Conservation (phyloP, 2,797 vertebrate genomes). For the Oryzias sinensis region DNA sequence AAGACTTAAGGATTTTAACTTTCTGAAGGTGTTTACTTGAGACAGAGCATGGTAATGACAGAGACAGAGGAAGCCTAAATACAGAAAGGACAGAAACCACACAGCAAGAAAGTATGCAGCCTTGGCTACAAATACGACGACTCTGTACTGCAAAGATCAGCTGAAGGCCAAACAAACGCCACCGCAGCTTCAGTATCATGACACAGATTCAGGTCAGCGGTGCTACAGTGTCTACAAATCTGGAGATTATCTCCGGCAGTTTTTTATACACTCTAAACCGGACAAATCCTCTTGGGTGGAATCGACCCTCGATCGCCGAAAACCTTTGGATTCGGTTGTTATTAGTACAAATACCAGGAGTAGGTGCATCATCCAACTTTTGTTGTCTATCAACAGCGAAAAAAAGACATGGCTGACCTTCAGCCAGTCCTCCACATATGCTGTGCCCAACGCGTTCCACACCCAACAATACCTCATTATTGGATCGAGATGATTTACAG, state of each 20-base stretch:
- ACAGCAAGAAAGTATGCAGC: slow-evolving; percentile 17
- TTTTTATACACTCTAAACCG: slow-evolving; percentile 53
- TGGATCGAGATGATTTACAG: slow-evolving; percentile 33
- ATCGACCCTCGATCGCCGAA: slow-evolving; percentile 31
- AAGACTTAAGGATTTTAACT: neutral
- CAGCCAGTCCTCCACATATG: slow-evolving; percentile 25
- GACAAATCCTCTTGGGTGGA: slow-evolving; percentile 55
- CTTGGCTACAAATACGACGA: slow-evolving; percentile 24
- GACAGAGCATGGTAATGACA: slow-evolving; percentile 17
- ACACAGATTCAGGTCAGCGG: slow-evolving; percentile 60
- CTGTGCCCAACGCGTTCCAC: neutral
- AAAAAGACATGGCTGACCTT: slow-evolving; percentile 3
- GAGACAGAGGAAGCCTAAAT: slow-evolving; percentile 43
- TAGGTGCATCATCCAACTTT: neutral
- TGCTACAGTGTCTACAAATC: slow-evolving; percentile 56
- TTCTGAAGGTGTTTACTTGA: slow-evolving; percentile 25
- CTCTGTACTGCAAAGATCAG: slow-evolving; percentile 25
- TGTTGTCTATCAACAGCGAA: no score
- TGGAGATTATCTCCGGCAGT: slow-evolving; percentile 56
- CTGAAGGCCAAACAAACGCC: slow-evolving; percentile 8
- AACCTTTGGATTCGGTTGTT: slow-evolving; percentile 5
- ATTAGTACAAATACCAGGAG: neutral
- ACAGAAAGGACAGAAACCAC: slow-evolving; percentile 42
- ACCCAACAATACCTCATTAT: slow-evolving; percentile 4
- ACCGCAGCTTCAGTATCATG: slow-evolving; percentile 41